A percentile compares a stretch with the other conserved stretches of the same genome.
These are phyloP conservation scores for Hemicentrotus pulcherrimus DNA, from an alignment of 35 echinoderm and acorn worm genomes.

Conservation along the genomic window DNA sequence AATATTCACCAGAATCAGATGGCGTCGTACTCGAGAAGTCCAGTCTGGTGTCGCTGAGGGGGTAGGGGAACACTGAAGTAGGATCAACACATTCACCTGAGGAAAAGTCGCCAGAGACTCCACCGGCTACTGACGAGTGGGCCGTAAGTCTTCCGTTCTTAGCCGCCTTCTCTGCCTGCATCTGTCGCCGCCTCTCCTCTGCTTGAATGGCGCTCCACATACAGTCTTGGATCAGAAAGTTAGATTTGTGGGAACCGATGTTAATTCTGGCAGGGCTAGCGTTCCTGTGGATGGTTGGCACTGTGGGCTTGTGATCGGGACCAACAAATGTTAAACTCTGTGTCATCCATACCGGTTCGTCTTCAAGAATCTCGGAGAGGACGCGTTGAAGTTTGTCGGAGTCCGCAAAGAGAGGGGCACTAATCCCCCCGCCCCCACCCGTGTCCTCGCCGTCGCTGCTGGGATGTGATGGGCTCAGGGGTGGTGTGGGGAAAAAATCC, in stretches of 20 bases:
- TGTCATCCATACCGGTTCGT: slow-evolving; percentile 59
- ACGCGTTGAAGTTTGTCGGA: slow-evolving; percentile 46
- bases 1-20: slow-evolving; percentile 93
- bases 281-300: background rate
- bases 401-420: background rate
- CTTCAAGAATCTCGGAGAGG: slow-evolving; percentile 45
- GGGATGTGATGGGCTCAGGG: slow-evolving; percentile 78
- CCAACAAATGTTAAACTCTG: slow-evolving; percentile 56
- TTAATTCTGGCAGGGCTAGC: background rate
- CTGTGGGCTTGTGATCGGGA: slow-evolving; percentile 22
- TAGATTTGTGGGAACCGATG: slow-evolving; percentile 52
- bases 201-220: slow-evolving; percentile 91
- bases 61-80: slow-evolving; percentile 94
- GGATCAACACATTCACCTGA: slow-evolving; percentile 91
- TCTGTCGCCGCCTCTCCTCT: slow-evolving; percentile 56
- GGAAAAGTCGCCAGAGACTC: slow-evolving; percentile 32
- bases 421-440: slow-evolving; percentile 9
- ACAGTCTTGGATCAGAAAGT: slow-evolving; percentile 91
- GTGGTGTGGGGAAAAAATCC: slow-evolving; percentile 85
- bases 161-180: slow-evolving; percentile 51
- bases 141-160: background rate
- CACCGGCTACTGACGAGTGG: background rate
- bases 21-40: slow-evolving; percentile 77
- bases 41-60: slow-evolving; percentile 78
- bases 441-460: background rate